Conservation (phyloP, 2,797 vertebrate species). For the Chaunax sp. region DNA sequence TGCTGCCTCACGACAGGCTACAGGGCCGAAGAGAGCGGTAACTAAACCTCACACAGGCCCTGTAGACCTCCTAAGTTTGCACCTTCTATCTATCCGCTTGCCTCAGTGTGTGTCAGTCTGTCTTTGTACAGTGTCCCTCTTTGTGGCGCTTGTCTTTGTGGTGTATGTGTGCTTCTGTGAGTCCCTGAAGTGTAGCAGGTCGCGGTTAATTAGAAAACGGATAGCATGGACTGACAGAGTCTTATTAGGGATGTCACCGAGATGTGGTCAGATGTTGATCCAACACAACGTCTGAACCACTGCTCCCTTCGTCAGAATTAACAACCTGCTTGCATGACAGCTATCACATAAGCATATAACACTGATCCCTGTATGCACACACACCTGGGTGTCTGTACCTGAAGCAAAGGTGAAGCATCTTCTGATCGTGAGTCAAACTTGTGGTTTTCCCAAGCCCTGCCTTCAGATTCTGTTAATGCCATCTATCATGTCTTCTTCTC, state of each 20-base stretch:
- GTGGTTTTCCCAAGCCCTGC: constrained; percentile 33
- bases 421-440: constrained; percentile 20
- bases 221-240: constrained; percentile 40
- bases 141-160: background rate
- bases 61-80: constrained; percentile 23
- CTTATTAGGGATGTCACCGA: constrained; percentile 55
- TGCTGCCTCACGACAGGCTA: constrained; percentile 50
- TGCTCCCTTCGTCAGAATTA: constrained; percentile 15
- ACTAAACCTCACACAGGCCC: constrained; percentile 50
- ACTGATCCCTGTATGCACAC: background rate
- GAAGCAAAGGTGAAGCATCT: constrained; percentile 33
- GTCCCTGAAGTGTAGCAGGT: constrained; percentile 40
- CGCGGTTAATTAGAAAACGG: constrained; percentile 58
- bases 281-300: constrained; percentile 25
- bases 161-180: constrained; percentile 17
- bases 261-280: constrained; percentile 57
- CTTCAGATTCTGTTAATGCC: constrained; percentile 53
- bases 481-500: constrained; percentile 73
- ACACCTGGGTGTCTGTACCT: constrained; percentile 31
- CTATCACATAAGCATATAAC: background rate
- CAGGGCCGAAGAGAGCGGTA: constrained; percentile 54
- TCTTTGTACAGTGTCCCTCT: too few species aligned
- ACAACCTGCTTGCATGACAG: constrained; percentile 19
- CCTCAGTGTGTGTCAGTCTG: constrained; percentile 19
- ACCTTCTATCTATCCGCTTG: constrained; percentile 13